These are phyloP conservation scores for Drosophila nigricruria DNA, from an alignment of 2,888 invertebrate species.

Conservation along the genomic window DNA sequence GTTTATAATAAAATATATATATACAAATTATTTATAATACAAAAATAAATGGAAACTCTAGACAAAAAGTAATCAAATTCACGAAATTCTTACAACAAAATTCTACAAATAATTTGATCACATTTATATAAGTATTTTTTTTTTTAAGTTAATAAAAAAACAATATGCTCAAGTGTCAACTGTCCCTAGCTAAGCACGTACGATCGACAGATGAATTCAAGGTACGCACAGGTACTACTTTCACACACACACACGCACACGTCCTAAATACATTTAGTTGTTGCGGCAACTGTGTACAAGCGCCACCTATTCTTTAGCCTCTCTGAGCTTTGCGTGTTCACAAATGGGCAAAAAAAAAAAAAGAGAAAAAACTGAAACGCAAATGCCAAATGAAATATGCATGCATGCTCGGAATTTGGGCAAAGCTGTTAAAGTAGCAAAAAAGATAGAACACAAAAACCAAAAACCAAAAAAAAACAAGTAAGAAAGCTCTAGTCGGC, in stretches of 20 bases:
- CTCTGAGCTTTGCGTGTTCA: slow-evolving; percentile 55
- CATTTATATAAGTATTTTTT: neutral
- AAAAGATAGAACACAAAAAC: slow-evolving; percentile 24
- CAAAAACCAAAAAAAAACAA: neutral
- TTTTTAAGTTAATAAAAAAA: neutral
- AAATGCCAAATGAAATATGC: slow-evolving; percentile 65
- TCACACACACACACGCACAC: slow-evolving; percentile 20
- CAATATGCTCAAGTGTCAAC: neutral
- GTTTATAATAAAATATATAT: too few relatives aligned
- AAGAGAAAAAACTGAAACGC: slow-evolving; percentile 41
- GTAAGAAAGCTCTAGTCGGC: too few relatives aligned
- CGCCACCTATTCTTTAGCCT: slow-evolving; percentile 12
- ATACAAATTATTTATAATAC: too few relatives aligned
- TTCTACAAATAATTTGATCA: neutral
- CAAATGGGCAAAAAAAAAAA: slow-evolving; percentile 16
- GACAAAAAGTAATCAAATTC: too few relatives aligned
- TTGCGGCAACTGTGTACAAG: slow-evolving; percentile 22
- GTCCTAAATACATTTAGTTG: slow-evolving; percentile 31
- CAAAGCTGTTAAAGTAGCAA: slow-evolving; percentile 58
- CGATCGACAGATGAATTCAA: slow-evolving; percentile 46
- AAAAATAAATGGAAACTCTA: too few relatives aligned
- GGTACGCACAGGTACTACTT: slow-evolving; percentile 24
- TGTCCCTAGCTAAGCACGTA: slow-evolving; percentile 43
- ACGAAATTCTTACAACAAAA: neutral
- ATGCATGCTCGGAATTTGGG: slow-evolving; percentile 65